Evolutionary conservation across 2,888 invertebrate genomes (phyloP), one percentile per base, ranked within the genome.

Genomic region (Athalia circularis): DNA sequence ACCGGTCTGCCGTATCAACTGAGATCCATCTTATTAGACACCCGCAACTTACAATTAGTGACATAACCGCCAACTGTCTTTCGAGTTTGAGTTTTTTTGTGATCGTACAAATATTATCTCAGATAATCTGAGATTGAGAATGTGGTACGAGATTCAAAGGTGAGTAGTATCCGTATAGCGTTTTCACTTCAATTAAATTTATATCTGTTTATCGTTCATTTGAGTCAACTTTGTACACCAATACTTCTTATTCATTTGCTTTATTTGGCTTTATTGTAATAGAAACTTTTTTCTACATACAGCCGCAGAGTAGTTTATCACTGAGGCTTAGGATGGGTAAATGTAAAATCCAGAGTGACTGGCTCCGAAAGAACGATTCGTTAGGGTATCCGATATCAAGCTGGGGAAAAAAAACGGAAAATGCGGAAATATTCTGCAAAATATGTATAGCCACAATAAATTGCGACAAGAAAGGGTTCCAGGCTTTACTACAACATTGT

Each of bases 61-160:
- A 67, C 67, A 67, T 67, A 67, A 67, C 67, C 67, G 48, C 52
- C 29, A 50, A 50, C 67, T 52, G 52, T 50, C 50, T 50, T 50
- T 67, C 67, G 52, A 67, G 15, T 65, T 48, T 65, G 3, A 47
- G 62, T 48, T 50, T 67, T 67, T 67, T 50, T 67, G 13, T 67
- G 50, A 13, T 50, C 15, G 65, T 65, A 50, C 5, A 65, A 50
- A 67, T 67, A 50, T 67, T 9, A 65, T 67, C 48, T 67, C 11
- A 64, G 11, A 64, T 45, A 0, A 64, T 64, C 45, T 64, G 65
- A 67, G 65, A 67, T 67, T 50, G 15, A 67, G 67, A 52, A 67
- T 67, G 50, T 67, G 15, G 67, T 52, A 67, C 67, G 29, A 67
- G 15, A 52, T 67, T 67, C 50, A 52, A 67, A 67, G 67, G 67